Evolutionary conservation across 2,888 invertebrate genomes (phyloP).

Genomic region (Pyrocoelia pectoralis): DNA sequence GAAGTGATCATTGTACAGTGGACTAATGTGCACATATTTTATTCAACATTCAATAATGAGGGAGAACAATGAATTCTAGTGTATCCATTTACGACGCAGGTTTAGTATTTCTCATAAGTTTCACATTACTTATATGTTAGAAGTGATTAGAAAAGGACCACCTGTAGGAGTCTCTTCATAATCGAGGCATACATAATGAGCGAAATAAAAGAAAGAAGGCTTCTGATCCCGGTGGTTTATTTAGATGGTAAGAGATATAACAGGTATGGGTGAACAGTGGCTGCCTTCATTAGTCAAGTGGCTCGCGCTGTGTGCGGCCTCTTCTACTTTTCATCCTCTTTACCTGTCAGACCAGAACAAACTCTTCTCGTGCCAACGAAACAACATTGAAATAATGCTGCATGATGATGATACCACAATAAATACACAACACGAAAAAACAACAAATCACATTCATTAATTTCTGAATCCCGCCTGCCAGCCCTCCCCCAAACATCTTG

Average conservation of each 20-base stretch:
- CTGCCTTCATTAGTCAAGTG: constrained; percentile 48
- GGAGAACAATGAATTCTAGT: too few species aligned
- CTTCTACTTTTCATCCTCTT: constrained; percentile 37
- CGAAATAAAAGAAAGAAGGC: constrained; percentile 44
- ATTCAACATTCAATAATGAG: too few species aligned
- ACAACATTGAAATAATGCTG: constrained; percentile 13
- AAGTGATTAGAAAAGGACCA: constrained; percentile 24
- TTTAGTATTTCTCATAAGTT: not conserved
- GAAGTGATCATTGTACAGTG: too few species aligned
- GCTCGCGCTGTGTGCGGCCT: constrained; percentile 45
- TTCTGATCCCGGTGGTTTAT: constrained; percentile 43
- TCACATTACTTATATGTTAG: constrained; percentile 1
- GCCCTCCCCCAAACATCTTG: not conserved
- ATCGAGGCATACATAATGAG: constrained; percentile 33
- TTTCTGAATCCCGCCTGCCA: too few species aligned
- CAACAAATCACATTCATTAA: constrained; percentile 7
- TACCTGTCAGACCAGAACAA: constrained; percentile 32
- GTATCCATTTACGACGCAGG: too few species aligned
- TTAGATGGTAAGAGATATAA: constrained; percentile 48
- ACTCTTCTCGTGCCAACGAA: constrained; percentile 16
- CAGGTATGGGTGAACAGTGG: constrained; percentile 48
- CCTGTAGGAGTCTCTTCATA: constrained; percentile 22
- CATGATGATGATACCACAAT: constrained; percentile 12
- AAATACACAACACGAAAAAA: not conserved
- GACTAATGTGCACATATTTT: too few species aligned